Evolutionary conservation across 2,888 invertebrate genomes (phyloP).

Genomic region (Lomographa bimaculata): DNA sequence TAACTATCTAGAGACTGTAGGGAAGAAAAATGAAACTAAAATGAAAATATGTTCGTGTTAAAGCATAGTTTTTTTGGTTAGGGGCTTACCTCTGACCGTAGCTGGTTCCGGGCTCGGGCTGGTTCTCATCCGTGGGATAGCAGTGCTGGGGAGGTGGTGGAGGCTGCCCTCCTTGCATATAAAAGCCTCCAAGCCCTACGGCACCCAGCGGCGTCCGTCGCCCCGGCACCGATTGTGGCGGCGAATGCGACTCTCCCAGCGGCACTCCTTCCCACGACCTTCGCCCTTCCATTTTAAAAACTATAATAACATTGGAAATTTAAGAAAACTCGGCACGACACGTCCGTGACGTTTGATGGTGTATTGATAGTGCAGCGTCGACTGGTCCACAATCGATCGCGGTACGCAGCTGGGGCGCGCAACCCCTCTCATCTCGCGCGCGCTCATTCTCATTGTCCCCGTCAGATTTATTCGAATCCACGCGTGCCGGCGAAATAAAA

Average conservation of each 20-base stretch:
- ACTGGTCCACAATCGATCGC: conserved; percentile 79
- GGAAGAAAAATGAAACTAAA: no score
- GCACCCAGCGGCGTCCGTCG: conserved; percentile 92
- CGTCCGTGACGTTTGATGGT: conserved; percentile 46
- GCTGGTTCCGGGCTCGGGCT: conserved; percentile 86
- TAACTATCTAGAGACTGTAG: no score
- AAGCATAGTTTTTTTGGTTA: background rate
- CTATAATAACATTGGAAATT: conserved; percentile 47
- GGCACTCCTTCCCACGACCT: conserved; percentile 77
- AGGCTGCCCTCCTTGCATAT: conserved; percentile 87
- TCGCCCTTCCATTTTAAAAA: conserved; percentile 72
- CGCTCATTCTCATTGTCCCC: conserved; percentile 60
- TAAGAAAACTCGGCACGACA: conserved; percentile 47
- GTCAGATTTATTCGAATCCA: conserved; percentile 62
- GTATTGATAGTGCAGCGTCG: conserved; percentile 62
- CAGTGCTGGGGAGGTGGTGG: conserved; percentile 80
- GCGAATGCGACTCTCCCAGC: conserved; percentile 75
- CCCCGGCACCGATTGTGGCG: conserved; percentile 85
- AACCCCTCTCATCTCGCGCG: conserved; percentile 76
- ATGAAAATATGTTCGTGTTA: background rate
- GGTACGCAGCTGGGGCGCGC: conserved; percentile 81
- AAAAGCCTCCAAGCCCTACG: conserved; percentile 94
- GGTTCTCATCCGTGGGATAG: conserved; percentile 90
- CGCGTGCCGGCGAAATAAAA: conserved; percentile 47
- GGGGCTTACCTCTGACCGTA: conserved; percentile 70